Base-by-base conservation (phyloP, 2,888 invertebrate genomes). In the Nymphalis c-album region DNA sequence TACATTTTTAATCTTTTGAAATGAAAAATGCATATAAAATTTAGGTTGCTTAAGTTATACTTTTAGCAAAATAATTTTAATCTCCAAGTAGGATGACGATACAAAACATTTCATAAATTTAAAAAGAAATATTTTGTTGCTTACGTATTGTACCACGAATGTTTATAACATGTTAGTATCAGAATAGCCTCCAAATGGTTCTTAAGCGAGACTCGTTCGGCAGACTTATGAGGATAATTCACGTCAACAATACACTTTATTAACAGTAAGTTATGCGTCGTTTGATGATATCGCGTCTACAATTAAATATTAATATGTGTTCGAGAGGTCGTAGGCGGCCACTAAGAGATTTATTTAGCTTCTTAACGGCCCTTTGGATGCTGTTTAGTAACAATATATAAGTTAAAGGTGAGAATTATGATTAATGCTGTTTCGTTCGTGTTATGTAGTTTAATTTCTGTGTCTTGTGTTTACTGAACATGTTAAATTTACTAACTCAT, bases 221-320 rank as follows among this genome's bases (percentile, higher is more conserved):
- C 83, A 82, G 83, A 85, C 82, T 88, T 87, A 86, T 83, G 85
- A 80, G 87, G 83, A 90, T 90, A 91, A 90, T 90, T 88, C 91
- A 89, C 86, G 90, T 90, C 91, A 89, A 88, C 91, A 90, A 89
- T 89, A 88, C 87, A 87, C 81, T 89, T 90, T 90, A 91, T 91
- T 90, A 91, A 88, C 87, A 86, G 89, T 90, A 90, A 89, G 85
- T 90, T 88, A 91, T 87, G 85, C 81, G 76, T 75, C 74, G 77
- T 81, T 83, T 85, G 90, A 89, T 91, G 85, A 89, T 91, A 91
- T 92, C 90, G 85, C 85, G 82, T 85, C 86, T 85, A 90, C 90
- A 91, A 91, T 91, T 90, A 91, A 91, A 90, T 90, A 89, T 90
- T 90, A 90, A 90, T 90, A 87, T 80, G 86, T 82, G 85, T 84